Conservation (phyloP, 1,140 invertebrate genomes). For the Diabrotica virgifera region DNA sequence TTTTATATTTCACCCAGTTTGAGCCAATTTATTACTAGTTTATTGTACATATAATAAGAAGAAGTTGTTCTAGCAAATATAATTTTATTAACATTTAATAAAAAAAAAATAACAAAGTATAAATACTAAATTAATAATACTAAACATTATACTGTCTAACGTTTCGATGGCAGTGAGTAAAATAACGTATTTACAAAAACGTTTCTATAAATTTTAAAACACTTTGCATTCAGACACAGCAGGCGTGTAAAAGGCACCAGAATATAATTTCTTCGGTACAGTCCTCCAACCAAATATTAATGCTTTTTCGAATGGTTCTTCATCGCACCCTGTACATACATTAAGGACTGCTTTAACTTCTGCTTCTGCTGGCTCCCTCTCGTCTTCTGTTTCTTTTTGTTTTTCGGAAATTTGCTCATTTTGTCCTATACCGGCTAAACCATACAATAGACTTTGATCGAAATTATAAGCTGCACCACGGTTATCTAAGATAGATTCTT, state of each 20-base stretch:
- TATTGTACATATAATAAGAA: too few species aligned
- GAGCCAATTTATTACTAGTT: too few species aligned
- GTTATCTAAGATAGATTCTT: conserved; percentile 66
- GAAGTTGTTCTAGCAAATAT: too few species aligned
- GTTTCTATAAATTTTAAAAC: conserved; percentile 54
- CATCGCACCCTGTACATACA: conserved; percentile 67
- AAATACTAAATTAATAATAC: too few species aligned
- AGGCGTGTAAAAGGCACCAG: conserved; percentile 65
- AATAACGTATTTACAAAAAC: too few species aligned
- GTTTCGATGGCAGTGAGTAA: too few species aligned
- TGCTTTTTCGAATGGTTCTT: conserved; percentile 74
- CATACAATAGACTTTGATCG: conserved; percentile 55
- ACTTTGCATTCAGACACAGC: conserved; percentile 65
- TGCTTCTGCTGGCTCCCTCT: conserved; percentile 76
- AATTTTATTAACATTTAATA: too few species aligned
- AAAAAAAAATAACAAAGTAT: too few species aligned
- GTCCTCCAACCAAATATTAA: conserved; percentile 71
- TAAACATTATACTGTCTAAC: too few species aligned
- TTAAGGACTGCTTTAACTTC: conserved; percentile 76
- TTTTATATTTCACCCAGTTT: too few species aligned
- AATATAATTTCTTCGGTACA: conserved; percentile 69
- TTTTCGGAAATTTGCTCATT: conserved; percentile 55
- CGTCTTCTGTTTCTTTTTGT: conserved; percentile 57
- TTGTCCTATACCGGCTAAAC: conserved; percentile 65
- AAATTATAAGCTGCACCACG: conserved; percentile 42